A percentile compares a stretch with the other conserved stretches of the same genome.
These are phyloP conservation scores for Aythya baeri DNA, from an alignment of 2,113 vertebrate genomes.

Conservation along the genomic window DNA sequence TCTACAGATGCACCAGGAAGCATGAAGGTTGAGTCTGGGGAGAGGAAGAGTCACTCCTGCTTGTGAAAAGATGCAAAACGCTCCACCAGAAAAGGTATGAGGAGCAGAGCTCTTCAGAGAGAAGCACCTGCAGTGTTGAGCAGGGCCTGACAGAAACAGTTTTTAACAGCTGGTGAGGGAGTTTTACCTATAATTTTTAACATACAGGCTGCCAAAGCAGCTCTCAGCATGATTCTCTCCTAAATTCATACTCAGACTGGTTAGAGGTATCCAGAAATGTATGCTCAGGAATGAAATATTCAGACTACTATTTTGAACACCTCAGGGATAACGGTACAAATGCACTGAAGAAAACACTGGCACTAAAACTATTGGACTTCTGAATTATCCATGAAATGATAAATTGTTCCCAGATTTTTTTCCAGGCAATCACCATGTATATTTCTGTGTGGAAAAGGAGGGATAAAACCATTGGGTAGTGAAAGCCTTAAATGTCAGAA, in stretches of 20 bases:
- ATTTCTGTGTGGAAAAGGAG: background rate
- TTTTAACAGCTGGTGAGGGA: background rate
- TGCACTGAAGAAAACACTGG: background rate
- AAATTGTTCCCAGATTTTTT: background rate
- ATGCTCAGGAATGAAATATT: background rate
- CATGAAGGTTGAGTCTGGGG: fast-evolving
- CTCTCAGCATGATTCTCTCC: background rate
- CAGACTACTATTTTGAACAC: background rate
- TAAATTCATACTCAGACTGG: background rate
- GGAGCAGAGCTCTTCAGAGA: background rate
- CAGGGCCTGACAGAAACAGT: background rate
- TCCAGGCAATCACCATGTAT: background rate
- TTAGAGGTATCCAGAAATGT: background rate
- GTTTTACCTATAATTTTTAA: background rate
- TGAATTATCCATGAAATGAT: constrained; percentile 2
- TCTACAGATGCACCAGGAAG: background rate
- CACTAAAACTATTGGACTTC: background rate
- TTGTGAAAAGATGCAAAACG: background rate
- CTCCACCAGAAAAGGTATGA: background rate
- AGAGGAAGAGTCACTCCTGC: background rate
- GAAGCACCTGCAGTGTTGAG: background rate
- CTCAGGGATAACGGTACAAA: background rate
- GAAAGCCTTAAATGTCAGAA: constrained; percentile 1
- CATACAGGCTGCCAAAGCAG: background rate
- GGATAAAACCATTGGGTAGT: background rate